A percentile compares a stretch with the other conserved stretches of the same genome.
These are phyloP conservation scores for Delphinapterus leucas DNA, from an alignment of 2,113 vertebrate genomes.

Conservation along the genomic window DNA sequence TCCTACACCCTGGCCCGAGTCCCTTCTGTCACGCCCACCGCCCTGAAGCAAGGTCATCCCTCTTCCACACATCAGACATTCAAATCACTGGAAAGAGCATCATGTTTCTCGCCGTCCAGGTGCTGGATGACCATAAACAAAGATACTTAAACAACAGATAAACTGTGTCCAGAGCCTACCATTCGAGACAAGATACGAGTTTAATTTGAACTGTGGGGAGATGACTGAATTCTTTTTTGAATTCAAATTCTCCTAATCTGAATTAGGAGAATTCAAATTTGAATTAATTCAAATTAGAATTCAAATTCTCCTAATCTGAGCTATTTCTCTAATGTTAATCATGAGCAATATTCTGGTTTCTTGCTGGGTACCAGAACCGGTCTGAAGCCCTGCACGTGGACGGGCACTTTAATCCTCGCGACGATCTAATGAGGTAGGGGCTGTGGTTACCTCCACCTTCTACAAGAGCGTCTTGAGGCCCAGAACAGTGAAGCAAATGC, in stretches of 20 bases:
- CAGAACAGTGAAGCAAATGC: neutral
- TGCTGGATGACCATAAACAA: neutral
- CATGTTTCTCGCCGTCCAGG: neutral
- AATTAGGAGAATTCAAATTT: neutral
- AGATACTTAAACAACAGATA: neutral
- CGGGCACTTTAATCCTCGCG: neutral
- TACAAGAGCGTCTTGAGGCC: neutral
- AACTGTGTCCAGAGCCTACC: neutral
- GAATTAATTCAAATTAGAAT: too few relatives aligned
- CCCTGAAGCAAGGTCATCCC: too few relatives aligned
- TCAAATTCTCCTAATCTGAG: neutral
- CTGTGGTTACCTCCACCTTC: rapidly evolving
- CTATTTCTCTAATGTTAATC: neutral
- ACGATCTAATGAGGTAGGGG: neutral
- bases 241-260: neutral
- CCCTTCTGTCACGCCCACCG: neutral
- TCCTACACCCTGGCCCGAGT: rapidly evolving
- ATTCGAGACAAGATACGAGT: neutral
- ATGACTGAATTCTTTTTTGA: neutral
- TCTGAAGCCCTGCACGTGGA: neutral
- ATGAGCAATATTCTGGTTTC: neutral
- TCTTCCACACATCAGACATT: neutral
- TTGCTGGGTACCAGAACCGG: neutral
- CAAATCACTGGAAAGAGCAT: rapidly evolving
- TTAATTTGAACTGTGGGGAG: neutral